A percentile compares a stretch with the other conserved stretches of the same genome.
Evolutionary conservation across 2,113 vertebrate species (phyloP).

Genomic region (Bubo blakistoni): DNA sequence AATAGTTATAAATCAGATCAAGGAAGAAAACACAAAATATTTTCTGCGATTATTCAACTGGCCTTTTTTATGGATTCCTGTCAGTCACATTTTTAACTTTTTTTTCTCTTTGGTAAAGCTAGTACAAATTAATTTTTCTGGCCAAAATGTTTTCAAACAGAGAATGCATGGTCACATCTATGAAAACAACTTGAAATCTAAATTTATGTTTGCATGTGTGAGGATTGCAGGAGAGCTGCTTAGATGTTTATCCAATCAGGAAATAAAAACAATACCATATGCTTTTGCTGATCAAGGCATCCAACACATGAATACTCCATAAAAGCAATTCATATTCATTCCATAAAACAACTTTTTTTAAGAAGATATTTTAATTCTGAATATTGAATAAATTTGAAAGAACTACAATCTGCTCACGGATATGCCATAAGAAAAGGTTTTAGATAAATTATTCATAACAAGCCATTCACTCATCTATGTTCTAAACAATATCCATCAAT

Average conservation of each 20-base stretch:
- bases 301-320: neutral
- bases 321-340: neutral
- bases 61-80: neutral
- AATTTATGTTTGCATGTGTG: neutral
- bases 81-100: neutral
- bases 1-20: neutral
- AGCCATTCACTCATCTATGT: neutral
- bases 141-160: neutral
- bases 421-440: neutral
- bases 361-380: neutral
- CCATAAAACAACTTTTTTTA: neutral
- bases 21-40: neutral
- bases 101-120: neutral
- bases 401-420: neutral
- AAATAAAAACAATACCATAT: neutral
- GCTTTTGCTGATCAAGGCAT: neutral
- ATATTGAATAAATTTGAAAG: neutral
- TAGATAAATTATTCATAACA: constrained; percentile 7
- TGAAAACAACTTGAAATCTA: neutral
- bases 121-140: neutral
- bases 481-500: neutral
- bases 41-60: neutral
- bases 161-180: neutral
- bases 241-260: neutral
- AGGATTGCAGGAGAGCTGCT: neutral